These are phyloP conservation scores for Ophion obscuratus DNA, from an alignment of 2,888 invertebrate genomes.

Conservation along the genomic window DNA sequence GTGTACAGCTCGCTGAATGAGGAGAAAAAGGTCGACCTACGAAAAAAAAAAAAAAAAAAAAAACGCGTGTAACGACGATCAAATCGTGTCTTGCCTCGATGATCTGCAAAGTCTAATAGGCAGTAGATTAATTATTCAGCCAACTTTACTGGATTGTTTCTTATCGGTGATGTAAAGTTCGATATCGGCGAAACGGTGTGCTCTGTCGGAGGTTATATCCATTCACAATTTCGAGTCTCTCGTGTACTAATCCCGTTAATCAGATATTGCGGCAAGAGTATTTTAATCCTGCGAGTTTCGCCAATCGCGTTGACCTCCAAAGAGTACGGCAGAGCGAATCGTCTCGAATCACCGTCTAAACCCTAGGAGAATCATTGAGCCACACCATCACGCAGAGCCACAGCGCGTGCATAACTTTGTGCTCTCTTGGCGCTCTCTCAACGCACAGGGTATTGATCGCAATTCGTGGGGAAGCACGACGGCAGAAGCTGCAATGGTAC, in stretches of 20 bases:
- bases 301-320: conserved; percentile 29
- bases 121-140: too few species aligned
- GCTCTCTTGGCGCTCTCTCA: conserved; percentile 77
- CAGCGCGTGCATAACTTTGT: conserved; percentile 79
- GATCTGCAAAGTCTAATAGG: too few species aligned
- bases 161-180: too few species aligned
- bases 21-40: too few species aligned
- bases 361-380: not conserved
- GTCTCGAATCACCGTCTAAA: not conserved
- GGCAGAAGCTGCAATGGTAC: conserved; percentile 64
- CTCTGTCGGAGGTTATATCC: too few species aligned
- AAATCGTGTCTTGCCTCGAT: too few species aligned
- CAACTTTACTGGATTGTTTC: too few species aligned
- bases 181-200: too few species aligned
- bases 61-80: too few species aligned
- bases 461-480: conserved; percentile 71
- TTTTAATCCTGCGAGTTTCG: not conserved
- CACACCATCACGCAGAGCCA: conserved; percentile 6
- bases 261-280: not conserved
- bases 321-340: not conserved
- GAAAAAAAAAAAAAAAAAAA: too few species aligned
- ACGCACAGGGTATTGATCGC: conserved; percentile 80
- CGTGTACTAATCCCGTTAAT: not conserved
- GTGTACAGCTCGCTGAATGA: too few species aligned
- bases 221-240: too few species aligned